Evolutionary conservation across 2,888 invertebrate species (phyloP).

Genomic region (Lochmaea crataegi): DNA sequence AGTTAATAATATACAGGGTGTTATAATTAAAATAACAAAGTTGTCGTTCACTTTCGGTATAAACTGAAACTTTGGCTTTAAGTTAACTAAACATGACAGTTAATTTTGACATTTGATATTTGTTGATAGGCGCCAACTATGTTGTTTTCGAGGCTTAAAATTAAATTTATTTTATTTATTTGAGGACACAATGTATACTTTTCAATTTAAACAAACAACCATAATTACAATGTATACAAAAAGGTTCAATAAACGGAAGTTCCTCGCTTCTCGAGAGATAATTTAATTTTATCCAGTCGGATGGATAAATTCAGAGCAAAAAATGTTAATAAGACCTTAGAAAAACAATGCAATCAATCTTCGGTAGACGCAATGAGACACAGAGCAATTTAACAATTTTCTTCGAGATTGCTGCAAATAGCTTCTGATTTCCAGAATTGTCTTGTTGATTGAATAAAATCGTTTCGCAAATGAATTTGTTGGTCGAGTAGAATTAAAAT

Average conservation of each 20-base stretch:
- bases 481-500: not conserved
- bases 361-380: not conserved
- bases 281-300: not conserved
- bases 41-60: too few species aligned
- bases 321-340: constrained; percentile 13
- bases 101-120: too few species aligned
- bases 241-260: not conserved
- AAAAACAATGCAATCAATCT: constrained; percentile 11
- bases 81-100: too few species aligned
- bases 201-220: not conserved
- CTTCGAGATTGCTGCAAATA: constrained; percentile 15
- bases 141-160: too few species aligned
- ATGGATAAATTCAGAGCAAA: constrained; percentile 1
- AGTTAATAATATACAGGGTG: too few species aligned
- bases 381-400: constrained; percentile 12
- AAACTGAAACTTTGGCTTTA: too few species aligned
- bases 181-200: too few species aligned
- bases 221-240: not conserved
- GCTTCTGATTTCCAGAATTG: not conserved
- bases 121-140: too few species aligned
- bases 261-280: not conserved
- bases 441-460: constrained; percentile 17
- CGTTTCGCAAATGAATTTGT: constrained; percentile 10
- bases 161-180: too few species aligned
- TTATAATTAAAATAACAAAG: too few species aligned